Evolutionary conservation across 1,140 invertebrate species (phyloP).

Genomic region (Macrotrachela quadricornifera): DNA sequence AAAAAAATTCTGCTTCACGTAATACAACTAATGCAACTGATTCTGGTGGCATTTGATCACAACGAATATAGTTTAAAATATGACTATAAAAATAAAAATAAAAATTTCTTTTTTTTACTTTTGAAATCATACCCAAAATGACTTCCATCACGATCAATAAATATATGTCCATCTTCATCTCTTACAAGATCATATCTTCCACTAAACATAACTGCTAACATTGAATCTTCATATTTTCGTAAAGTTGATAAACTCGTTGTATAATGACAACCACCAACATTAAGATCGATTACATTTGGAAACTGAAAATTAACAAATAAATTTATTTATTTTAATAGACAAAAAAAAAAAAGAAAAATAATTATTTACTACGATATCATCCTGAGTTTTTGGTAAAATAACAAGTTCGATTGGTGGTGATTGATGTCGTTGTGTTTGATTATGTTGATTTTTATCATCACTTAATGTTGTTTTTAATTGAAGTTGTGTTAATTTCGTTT

Average conservation of each 20-base stretch:
- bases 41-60: slow-evolving; percentile 7
- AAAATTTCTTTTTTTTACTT: neutral
- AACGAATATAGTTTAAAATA: slow-evolving; percentile 6
- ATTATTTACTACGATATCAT: no score
- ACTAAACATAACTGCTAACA: slow-evolving; percentile 25
- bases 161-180: slow-evolving; percentile 22
- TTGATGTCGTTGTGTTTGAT: no score
- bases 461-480: no score
- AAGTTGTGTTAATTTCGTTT: no score
- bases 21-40: slow-evolving; percentile 1
- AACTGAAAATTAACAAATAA: neutral
- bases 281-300: slow-evolving; percentile 13
- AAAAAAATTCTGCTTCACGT: slow-evolving; percentile 7
- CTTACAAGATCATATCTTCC: slow-evolving; percentile 21
- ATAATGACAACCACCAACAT: slow-evolving; percentile 23
- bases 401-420: no score
- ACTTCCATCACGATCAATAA: slow-evolving; percentile 11
- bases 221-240: slow-evolving; percentile 17
- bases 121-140: neutral
- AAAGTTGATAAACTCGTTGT: slow-evolving; percentile 23
- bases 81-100: neutral
- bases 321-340: no score
- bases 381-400: no score
- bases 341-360: no score
- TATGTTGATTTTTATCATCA: no score